Evolutionary conservation across 2,797 vertebrate species (phyloP).

Genomic region (Masticophis lateralis): DNA sequence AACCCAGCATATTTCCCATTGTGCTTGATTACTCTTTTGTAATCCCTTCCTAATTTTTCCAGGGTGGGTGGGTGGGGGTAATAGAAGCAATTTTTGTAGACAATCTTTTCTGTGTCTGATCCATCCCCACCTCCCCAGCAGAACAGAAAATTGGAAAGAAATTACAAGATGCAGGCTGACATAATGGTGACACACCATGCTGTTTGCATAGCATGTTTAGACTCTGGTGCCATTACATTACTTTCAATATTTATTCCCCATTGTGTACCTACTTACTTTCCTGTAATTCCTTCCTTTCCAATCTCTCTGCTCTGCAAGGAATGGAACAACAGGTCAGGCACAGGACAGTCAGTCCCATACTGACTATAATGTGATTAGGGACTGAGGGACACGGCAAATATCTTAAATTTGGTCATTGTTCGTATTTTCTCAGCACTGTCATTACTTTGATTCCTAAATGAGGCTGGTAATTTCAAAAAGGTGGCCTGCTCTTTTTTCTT

Average conservation of each 20-base stretch:
- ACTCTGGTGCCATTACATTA: not conserved
- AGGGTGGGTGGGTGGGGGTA: rapidly evolving
- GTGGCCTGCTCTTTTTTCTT: not conserved
- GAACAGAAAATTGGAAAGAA: not conserved
- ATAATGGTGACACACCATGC: not conserved
- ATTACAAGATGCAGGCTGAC: not conserved
- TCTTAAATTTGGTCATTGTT: not conserved
- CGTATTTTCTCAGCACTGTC: not conserved
- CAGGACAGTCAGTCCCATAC: not conserved
- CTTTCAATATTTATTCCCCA: not conserved
- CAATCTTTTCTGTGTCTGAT: not conserved
- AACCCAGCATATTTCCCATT: not conserved
- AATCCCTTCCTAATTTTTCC: not conserved
- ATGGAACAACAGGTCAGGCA: not conserved
- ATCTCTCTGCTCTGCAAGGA: not conserved
- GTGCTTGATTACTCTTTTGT: not conserved
- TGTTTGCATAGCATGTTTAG: not conserved
- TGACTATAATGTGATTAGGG: not conserved
- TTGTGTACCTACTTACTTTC: not conserved
- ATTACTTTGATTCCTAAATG: not conserved
- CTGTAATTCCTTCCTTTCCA: not conserved
- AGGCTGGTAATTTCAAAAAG: not conserved
- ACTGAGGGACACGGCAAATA: not conserved
- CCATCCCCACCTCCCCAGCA: not conserved
- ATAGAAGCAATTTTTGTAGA: not conserved